Percentiles rank a stretch among this genome's conserved stretches.
Evolutionary conservation across 64 coral and sea anemone genomes (phyloP).

Genomic region (Hydrozoanthus tunicans): DNA sequence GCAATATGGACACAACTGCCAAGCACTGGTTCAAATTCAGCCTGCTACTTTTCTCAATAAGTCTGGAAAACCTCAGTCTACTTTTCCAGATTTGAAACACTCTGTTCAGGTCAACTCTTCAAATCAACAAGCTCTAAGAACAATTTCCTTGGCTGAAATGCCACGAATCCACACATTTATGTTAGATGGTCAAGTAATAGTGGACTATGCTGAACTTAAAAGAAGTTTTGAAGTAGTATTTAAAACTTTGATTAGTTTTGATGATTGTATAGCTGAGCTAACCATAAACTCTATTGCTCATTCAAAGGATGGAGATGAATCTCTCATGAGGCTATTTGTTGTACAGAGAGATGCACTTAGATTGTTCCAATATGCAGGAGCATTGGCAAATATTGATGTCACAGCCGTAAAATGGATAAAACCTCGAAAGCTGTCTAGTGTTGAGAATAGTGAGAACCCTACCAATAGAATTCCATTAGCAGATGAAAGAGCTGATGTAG

Average conservation of each 20-base stretch:
- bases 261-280: conserved; percentile 34
- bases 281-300: conserved; percentile 45
- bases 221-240: conserved; percentile 61
- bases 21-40: conserved; percentile 42
- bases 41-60: conserved; percentile 7
- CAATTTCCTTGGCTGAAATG: background rate
- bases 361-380: conserved; percentile 69
- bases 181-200: conserved; percentile 53
- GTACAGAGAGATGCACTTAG: conserved; percentile 63
- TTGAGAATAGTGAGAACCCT: background rate
- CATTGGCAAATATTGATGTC: conserved; percentile 59
- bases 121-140: background rate
- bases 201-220: conserved; percentile 58
- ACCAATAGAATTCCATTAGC: background rate
- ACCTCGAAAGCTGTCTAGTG: conserved; percentile 44
- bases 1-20: background rate
- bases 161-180: conserved; percentile 50
- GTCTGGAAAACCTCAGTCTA: background rate
- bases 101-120: background rate
- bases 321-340: conserved; percentile 53
- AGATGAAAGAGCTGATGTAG: background rate
- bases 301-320: background rate
- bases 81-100: conserved; percentile 4
- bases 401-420: conserved; percentile 58
- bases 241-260: conserved; percentile 46